A percentile compares a stretch with the other conserved stretches of the same genome.
Conservation (phyloP, 2,888 invertebrate genomes). For the Chironomus riparius region DNA sequence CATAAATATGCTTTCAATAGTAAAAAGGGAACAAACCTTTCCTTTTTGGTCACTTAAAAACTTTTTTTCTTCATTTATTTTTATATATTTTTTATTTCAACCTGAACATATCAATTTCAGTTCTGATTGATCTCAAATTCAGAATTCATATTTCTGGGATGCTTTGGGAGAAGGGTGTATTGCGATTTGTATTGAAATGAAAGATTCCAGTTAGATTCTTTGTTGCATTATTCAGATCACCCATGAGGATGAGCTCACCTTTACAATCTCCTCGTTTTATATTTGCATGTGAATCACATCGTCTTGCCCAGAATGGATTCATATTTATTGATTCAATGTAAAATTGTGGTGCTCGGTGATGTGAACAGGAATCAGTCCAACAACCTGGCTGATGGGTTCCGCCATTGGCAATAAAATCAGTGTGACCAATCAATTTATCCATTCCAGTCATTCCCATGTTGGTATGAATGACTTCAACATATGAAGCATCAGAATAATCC, state of each 20-base stretch:
- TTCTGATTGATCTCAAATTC: neutral
- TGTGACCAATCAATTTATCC: neutral
- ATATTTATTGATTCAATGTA: constrained; percentile 21
- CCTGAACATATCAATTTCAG: neutral
- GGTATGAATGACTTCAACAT: constrained; percentile 24
- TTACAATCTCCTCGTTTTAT: neutral
- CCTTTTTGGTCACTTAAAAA: neutral
- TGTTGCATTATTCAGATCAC: neutral
- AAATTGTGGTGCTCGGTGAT: constrained; percentile 17
- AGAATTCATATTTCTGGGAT: neutral
- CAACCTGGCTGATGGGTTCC: constrained; percentile 16
- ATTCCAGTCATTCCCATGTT: constrained; percentile 11
- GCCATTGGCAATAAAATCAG: constrained; percentile 14
- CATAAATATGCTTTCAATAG: neutral
- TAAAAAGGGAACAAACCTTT: neutral
- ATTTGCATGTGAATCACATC: neutral
- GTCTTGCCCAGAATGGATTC: constrained; percentile 6
- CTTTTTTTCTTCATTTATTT: neutral
- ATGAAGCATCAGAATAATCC: constrained; percentile 9
- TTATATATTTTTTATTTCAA: neutral
- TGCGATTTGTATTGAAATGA: constrained; percentile 4
- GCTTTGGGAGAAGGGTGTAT: constrained; percentile 12
- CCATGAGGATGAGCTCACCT: neutral
- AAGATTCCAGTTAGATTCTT: constrained; percentile 7
- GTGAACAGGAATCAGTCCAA: neutral